Evolutionary conservation across 2,113 vertebrate genomes (phyloP).

Genomic region (Fulmarus glacialis): DNA sequence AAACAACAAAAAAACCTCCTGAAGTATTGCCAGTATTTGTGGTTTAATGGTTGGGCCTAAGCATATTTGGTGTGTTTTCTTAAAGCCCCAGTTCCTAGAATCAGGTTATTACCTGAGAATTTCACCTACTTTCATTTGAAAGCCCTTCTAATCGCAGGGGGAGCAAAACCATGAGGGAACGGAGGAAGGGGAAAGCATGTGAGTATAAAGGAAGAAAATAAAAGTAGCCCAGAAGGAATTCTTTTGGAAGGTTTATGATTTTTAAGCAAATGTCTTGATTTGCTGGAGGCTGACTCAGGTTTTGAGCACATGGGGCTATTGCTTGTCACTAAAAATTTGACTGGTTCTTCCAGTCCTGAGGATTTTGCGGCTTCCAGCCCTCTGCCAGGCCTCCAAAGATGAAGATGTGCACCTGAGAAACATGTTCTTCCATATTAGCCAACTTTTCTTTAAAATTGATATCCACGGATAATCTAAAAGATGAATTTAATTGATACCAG

Average conservation of each 20-base stretch:
- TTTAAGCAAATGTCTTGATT: not conserved
- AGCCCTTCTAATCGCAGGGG: not conserved
- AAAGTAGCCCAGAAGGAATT: not conserved
- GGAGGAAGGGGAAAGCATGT: not conserved
- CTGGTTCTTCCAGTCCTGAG: not conserved
- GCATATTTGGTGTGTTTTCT: not conserved
- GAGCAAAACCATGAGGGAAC: not conserved
- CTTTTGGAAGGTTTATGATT: not conserved
- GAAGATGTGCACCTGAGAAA: not conserved
- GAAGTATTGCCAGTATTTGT: not conserved
- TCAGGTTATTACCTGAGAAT: not conserved
- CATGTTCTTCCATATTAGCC: not conserved
- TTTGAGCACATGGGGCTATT: not conserved
- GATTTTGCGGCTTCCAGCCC: not conserved
- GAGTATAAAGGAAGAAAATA: not conserved
- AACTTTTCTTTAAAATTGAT: not conserved
- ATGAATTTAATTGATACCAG: not conserved
- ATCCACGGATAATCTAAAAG: rapidly evolving
- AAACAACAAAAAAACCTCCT: not conserved
- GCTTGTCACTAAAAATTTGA: not conserved
- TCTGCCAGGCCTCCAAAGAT: not conserved
- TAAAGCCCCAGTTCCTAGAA: not conserved
- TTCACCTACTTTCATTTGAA: not conserved
- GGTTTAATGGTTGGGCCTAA: not conserved
- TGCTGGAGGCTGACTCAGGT: not conserved